A percentile compares a stretch with the other conserved stretches of the same genome.
These are phyloP conservation scores for Buathra laborator DNA, from an alignment of 2,888 invertebrate species.

Conservation along the genomic window DNA sequence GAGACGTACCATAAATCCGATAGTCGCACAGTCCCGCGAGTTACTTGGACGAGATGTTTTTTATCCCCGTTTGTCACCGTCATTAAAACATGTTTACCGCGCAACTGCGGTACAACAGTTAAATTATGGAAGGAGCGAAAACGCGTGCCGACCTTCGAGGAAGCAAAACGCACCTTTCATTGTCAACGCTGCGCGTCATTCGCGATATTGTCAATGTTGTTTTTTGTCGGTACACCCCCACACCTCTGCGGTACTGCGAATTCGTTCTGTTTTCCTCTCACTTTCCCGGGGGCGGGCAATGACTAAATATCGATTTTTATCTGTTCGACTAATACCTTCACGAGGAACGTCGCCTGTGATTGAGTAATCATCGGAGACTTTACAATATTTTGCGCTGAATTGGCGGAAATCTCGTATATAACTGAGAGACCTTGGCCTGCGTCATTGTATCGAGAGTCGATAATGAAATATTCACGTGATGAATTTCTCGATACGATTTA, in stretches of 20 bases:
- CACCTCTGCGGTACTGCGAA: neutral
- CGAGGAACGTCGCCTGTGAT: neutral
- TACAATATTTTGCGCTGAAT: neutral
- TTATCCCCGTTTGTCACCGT: neutral
- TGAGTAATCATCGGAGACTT: neutral
- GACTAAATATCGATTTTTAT: neutral
- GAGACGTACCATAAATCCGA: neutral
- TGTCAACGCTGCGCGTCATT: slow-evolving; percentile 12
- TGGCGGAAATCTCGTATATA: neutral
- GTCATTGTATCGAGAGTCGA: neutral
- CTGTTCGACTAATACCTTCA: neutral
- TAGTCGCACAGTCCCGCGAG: neutral
- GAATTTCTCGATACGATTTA: neutral
- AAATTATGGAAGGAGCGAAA: neutral
- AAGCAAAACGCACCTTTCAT: neutral
- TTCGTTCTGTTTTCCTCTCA: slow-evolving; percentile 14
- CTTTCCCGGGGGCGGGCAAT: neutral
- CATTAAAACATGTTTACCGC: neutral
- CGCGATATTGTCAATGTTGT: neutral
- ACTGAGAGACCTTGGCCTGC: neutral
- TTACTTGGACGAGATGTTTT: neutral
- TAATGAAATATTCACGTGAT: neutral
- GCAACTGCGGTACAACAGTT: neutral
- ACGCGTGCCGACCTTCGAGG: neutral
- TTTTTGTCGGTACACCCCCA: neutral